A percentile compares a stretch with the other conserved stretches of the same genome.
Conservation (phyloP, 2,888 invertebrate genomes). For the Seladonia tumulorum region DNA sequence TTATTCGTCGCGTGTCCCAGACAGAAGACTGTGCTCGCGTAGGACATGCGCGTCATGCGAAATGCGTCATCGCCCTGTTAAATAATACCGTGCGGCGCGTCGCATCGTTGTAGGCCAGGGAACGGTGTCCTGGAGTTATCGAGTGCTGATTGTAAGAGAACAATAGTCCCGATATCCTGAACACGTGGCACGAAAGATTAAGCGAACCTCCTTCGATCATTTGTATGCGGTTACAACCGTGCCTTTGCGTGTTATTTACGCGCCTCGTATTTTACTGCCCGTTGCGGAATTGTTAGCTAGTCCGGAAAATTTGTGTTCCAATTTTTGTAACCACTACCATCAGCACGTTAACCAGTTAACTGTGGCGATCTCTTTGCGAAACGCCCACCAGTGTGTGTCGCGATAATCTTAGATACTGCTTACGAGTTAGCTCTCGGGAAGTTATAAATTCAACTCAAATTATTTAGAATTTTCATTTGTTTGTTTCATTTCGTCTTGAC, state of each 20-base stretch:
- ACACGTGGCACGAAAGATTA: background rate
- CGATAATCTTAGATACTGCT: too few relatives aligned
- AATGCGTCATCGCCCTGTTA: conserved; percentile 50
- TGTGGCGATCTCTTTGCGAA: too few relatives aligned
- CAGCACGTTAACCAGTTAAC: too few relatives aligned
- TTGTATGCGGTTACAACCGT: background rate
- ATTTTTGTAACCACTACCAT: too few relatives aligned
- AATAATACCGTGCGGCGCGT: conserved; percentile 14
- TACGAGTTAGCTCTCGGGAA: too few relatives aligned
- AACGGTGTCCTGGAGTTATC: background rate
- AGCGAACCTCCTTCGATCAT: background rate
- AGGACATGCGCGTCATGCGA: conserved; percentile 39
- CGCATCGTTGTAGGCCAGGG: background rate
- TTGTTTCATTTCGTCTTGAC: too few relatives aligned
- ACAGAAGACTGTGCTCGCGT: conserved; percentile 40
- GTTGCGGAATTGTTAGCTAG: background rate
- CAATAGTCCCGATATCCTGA: background rate
- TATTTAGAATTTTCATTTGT: too few relatives aligned
- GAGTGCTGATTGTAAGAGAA: conserved; percentile 11
- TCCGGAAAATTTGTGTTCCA: background rate
- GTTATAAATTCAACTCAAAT: too few relatives aligned
- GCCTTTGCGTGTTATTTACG: background rate
- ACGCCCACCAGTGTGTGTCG: too few relatives aligned
- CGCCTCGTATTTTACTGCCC: background rate
- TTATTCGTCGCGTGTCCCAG: conserved; percentile 46